Base-by-base conservation (phyloP, 2,797 vertebrate genomes). In the Poeciliopsis infans region DNA sequence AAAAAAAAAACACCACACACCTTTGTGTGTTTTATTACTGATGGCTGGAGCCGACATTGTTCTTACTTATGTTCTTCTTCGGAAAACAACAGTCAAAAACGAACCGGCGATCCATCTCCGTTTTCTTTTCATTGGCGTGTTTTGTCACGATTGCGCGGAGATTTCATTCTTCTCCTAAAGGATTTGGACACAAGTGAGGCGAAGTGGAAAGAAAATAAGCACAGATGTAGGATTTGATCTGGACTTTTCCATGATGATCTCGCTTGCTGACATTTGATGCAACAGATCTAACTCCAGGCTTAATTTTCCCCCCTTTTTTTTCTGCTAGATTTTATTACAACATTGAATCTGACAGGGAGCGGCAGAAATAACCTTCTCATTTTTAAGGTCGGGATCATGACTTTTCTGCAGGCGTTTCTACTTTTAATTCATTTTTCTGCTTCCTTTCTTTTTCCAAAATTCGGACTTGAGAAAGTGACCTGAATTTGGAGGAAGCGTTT, bases 11-110 rank as follows among this genome's bases (percentile, higher is more conserved):
- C 36, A 36, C 5, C 5, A 39, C 36, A 80, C 89, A 91, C 86
- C 88, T 92, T 87, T 87, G 85, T 83, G 79, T 1, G 82, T 92
- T 89, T 92, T 85, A 87, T 92, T 89, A 84, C 82, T 84, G 74
- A 80, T 86, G 80, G 80, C 89, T 86, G 88, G 88, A 89, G 72
- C 82, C 87, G 87, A 88, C 84, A 81, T 84, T 80, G 82, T 83
- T 83, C 83, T 83, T 79, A 78, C 83, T 76, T 45, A 31, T 86
- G 82, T 75, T 83, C 51, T 86, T 87, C 20, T 89, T 80, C 75
- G 74, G 20, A 77, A 68, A 87, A 71, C 83, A 74, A 82, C 74
- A 86, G 49, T 51, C 20, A 51, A 51, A 49, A 20, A 20, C 47
- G 5, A 49, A 20, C 7, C 1, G 5, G 31, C 43, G 78, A 72